Percentiles rank a stretch among this genome's conserved stretches.
Conservation (phyloP, 2,888 invertebrate genomes). For the Spisula solida region DNA sequence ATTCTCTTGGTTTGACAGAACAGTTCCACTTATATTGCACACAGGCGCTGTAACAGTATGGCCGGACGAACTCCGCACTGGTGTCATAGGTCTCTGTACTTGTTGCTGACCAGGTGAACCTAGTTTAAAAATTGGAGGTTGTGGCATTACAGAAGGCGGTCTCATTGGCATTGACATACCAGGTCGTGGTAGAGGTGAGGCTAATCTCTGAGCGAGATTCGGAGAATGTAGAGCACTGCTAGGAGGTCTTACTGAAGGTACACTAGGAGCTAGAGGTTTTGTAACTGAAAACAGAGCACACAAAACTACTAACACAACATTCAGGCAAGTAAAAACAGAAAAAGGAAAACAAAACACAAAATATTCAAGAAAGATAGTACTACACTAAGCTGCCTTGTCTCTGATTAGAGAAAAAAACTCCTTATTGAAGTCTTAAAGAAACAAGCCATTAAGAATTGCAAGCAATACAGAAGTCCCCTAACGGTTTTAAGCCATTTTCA, state of each 20-base stretch:
- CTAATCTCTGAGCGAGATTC: slow-evolving; percentile 81
- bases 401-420: background rate
- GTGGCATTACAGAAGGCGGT: slow-evolving; percentile 63
- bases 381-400: background rate
- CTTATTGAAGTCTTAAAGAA: no score
- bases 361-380: background rate
- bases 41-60: slow-evolving; percentile 56
- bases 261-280: slow-evolving; percentile 57
- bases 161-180: slow-evolving; percentile 38
- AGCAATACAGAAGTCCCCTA: no score
- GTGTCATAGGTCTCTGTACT: slow-evolving; percentile 40
- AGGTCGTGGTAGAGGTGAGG: slow-evolving; percentile 77
- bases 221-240: slow-evolving; percentile 76
- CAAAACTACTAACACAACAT: slow-evolving; percentile 51
- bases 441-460: no score
- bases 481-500: no score
- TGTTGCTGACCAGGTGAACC: slow-evolving; percentile 55
- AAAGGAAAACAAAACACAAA: slow-evolving; percentile 27
- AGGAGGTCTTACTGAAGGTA: slow-evolving; percentile 73
- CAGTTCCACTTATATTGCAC: slow-evolving; percentile 46
- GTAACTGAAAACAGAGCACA: slow-evolving; percentile 74
- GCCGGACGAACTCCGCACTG: slow-evolving; percentile 16
- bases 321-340: slow-evolving; percentile 39
- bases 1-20: slow-evolving; percentile 43
- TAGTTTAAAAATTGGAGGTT: slow-evolving; percentile 64